These are phyloP conservation scores for Pyrgus malvae DNA, from an alignment of 2,888 invertebrate species.

Conservation along the genomic window DNA sequence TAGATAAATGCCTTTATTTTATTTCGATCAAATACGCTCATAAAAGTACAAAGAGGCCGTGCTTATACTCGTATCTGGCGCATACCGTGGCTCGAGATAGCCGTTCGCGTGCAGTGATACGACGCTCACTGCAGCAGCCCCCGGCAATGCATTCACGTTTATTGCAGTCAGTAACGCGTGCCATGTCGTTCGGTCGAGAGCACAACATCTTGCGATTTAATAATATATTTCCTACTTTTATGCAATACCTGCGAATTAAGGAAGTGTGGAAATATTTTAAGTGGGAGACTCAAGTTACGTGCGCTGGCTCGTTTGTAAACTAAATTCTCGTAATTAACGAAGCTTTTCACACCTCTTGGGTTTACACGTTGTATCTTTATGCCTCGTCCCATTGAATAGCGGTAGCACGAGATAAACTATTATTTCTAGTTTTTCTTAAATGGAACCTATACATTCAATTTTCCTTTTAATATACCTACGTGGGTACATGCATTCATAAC, in stretches of 20 bases:
- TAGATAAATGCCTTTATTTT: not conserved
- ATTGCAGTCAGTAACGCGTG: conserved; percentile 3
- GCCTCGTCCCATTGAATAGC: conserved; percentile 33
- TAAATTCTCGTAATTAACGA: conserved; percentile 58
- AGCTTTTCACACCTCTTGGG: conserved; percentile 55
- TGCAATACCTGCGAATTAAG: no score
- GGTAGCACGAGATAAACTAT: no score
- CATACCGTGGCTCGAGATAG: not conserved
- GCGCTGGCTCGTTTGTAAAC: conserved; percentile 45
- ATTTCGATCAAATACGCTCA: not conserved
- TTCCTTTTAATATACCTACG: no score
- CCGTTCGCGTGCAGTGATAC: not conserved
- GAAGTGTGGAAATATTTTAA: conserved; percentile 10
- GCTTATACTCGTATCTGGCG: not conserved
- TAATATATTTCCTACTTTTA: not conserved
- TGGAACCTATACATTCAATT: no score
- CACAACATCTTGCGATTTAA: conserved; percentile 7
- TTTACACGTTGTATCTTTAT: conserved; percentile 56
- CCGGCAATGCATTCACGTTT: conserved; percentile 10
- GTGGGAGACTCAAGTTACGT: conserved; percentile 20
- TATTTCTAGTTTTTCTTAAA: no score
- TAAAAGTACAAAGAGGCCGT: not conserved
- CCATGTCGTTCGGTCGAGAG: conserved; percentile 2
- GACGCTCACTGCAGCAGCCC: not conserved
- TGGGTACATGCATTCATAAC: no score